A percentile compares a stretch with the other conserved stretches of the same genome.
These are phyloP conservation scores for Crocuta crocuta DNA, from an alignment of 2,113 vertebrate genomes.

Conservation along the genomic window DNA sequence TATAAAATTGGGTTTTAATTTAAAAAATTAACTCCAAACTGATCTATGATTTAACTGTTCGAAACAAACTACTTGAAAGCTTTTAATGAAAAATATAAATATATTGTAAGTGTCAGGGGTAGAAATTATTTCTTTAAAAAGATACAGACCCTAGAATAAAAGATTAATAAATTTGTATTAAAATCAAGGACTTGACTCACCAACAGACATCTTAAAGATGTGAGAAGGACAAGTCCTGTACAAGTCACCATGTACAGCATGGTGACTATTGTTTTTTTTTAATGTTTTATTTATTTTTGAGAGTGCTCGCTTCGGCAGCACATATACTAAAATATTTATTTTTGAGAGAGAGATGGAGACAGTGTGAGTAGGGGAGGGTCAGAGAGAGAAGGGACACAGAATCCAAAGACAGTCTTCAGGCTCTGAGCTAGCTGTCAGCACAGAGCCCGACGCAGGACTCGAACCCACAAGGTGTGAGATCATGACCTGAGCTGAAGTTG, in stretches of 20 bases:
- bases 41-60: not conserved
- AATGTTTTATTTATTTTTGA: no score
- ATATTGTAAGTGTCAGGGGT: not conserved
- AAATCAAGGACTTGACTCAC: conserved; percentile 7
- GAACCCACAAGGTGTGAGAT: no score
- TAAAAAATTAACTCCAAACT: conserved; percentile 14
- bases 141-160: not conserved
- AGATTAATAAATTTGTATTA: not conserved
- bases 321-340: no score
- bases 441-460: no score
- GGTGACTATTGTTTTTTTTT: not conserved
- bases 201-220: not conserved
- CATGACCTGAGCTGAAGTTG: no score
- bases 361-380: no score
- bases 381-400: no score
- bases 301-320: no score
- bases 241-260: not conserved
- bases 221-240: not conserved
- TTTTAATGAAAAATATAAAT: not conserved
- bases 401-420: no score
- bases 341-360: no score
- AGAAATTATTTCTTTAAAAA: conserved; percentile 24
- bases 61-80: not conserved
- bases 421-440: no score
- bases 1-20: conserved; percentile 4